phyloP scores from a whole-genome alignment of 2,797 vertebrate genomes.

The Allobates femoralis region DNA sequence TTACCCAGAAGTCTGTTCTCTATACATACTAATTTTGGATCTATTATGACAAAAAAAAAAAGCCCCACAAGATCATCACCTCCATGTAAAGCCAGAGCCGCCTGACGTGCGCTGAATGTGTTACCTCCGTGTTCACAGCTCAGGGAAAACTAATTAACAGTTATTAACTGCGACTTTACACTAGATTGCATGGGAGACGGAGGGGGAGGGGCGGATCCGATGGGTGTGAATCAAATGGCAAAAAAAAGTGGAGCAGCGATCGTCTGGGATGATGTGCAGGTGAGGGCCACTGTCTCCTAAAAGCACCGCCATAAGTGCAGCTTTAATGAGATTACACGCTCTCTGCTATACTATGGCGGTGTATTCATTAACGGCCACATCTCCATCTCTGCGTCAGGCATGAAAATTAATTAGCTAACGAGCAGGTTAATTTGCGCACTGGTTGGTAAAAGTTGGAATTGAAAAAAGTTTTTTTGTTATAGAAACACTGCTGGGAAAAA shows the following conservation, averaged over 20 bases:
- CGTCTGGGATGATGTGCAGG: background rate
- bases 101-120: background rate
- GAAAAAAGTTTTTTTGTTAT: background rate
- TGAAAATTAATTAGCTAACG: constrained; percentile 1
- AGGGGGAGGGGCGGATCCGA: background rate
- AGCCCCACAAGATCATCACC: background rate
- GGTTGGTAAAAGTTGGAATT: background rate
- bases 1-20: background rate
- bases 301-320: background rate
- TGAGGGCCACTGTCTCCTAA: too few relatives aligned
- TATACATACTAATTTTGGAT: background rate
- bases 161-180: constrained; percentile 9
- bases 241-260: background rate
- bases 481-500: background rate
- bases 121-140: background rate
- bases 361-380: background rate
- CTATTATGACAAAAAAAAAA: background rate
- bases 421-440: background rate
- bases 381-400: background rate
- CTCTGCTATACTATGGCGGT: background rate
- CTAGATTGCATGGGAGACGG: background rate
- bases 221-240: background rate
- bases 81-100: background rate
- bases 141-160: constrained; percentile 28
- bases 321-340: background rate